These are phyloP conservation scores for Hafferia zeledoni DNA, from an alignment of 2,797 vertebrate species.

Conservation along the genomic window DNA sequence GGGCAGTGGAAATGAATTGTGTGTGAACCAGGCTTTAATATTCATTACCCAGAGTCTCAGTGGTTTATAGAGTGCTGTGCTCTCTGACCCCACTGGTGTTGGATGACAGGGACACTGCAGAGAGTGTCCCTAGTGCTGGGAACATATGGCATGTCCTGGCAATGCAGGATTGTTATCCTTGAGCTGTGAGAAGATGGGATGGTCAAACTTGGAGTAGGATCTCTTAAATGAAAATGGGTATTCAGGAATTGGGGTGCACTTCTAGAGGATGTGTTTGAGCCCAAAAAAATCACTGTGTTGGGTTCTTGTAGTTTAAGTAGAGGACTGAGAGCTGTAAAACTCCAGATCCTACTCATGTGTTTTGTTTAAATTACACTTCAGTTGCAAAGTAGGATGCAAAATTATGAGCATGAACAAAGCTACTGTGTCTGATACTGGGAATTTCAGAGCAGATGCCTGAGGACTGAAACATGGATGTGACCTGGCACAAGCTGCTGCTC, in stretches of 20 bases:
- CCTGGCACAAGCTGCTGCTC: neutral
- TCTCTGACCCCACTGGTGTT: constrained; percentile 17
- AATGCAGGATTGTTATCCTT: neutral
- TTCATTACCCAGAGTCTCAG: neutral
- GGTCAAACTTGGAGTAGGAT: neutral
- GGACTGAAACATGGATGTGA: neutral
- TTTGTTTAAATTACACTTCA: neutral
- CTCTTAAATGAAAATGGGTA: neutral
- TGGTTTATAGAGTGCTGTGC: neutral
- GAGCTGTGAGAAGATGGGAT: neutral
- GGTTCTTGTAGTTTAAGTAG: neutral
- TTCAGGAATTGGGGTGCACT: neutral
- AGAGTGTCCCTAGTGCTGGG: neutral
- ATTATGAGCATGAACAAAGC: neutral
- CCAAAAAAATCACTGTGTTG: neutral
- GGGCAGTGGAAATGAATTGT: neutral
- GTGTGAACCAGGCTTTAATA: neutral
- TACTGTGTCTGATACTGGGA: neutral
- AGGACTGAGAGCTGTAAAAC: neutral
- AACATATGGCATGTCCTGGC: neutral
- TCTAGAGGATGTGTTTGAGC: neutral
- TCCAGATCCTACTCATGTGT: neutral
- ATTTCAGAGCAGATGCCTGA: neutral
- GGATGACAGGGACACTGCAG: neutral
- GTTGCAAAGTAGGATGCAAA: neutral